A percentile compares a stretch with the other conserved stretches of the same genome.
These are phyloP conservation scores for Aplysina aerophoba DNA, from an alignment of 37 sponge, comb jelly and placozoan genomes.

Conservation along the genomic window DNA sequence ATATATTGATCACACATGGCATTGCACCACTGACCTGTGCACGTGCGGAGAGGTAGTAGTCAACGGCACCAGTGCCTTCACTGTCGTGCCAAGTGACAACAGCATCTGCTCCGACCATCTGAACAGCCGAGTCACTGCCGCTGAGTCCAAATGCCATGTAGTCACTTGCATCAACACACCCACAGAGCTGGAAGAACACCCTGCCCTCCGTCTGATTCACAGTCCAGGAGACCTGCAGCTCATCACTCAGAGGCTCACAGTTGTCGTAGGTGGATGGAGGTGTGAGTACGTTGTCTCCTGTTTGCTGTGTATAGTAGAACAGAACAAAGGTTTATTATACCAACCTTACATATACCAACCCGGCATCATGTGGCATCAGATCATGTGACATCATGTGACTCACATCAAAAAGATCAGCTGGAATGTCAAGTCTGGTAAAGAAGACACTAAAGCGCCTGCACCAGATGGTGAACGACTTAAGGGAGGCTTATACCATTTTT, in stretches of 20 bases:
- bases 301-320: no score
- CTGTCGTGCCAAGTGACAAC: constrained; percentile 62
- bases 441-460: background rate
- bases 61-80: constrained; percentile 37
- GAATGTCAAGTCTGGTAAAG: background rate
- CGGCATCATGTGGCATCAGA: no score
- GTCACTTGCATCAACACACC: constrained; percentile 37
- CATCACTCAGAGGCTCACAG: background rate
- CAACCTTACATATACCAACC: no score
- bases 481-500: no score
- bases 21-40: constrained; percentile 45
- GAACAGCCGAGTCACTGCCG: constrained; percentile 28
- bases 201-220: background rate
- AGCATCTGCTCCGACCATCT: constrained; percentile 61
- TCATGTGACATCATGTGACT: no score
- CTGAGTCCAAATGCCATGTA: constrained; percentile 80
- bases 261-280: constrained; percentile 27
- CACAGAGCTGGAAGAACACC: constrained; percentile 39
- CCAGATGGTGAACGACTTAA: background rate
- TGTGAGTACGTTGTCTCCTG: background rate
- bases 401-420: no score
- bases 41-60: constrained; percentile 54
- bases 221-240: constrained; percentile 20
- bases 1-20: background rate
- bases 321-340: no score